Conservation (phyloP, 92 coral and sea anemone species). For the Phenganax stokvisi region DNA sequence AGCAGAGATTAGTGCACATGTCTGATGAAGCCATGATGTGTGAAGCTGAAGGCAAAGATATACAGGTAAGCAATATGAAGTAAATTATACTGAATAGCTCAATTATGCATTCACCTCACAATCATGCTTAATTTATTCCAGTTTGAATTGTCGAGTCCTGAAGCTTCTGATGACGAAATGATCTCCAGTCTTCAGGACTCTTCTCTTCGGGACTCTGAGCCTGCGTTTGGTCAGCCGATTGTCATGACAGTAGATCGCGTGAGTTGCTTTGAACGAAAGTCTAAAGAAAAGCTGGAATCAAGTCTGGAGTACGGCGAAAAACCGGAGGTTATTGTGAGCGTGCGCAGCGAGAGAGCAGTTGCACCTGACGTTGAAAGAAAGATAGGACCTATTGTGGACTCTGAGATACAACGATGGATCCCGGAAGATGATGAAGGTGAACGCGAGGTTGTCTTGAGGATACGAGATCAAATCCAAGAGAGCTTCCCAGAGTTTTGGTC, state of each 20-base stretch:
- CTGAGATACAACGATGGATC: slow-evolving; percentile 93
- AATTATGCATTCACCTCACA: neutral
- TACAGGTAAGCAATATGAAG: slow-evolving; percentile 7
- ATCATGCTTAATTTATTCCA: neutral
- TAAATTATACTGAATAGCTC: neutral
- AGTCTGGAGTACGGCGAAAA: slow-evolving; percentile 73
- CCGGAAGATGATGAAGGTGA: slow-evolving; percentile 82
- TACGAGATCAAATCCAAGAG: slow-evolving; percentile 71
- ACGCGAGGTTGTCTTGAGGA: slow-evolving; percentile 83
- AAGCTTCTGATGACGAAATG: slow-evolving; percentile 72
- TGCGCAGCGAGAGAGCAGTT: slow-evolving; percentile 61
- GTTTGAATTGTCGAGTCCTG: slow-evolving; percentile 50
- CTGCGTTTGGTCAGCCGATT: slow-evolving; percentile 44
- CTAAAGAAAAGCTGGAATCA: slow-evolving; percentile 61
- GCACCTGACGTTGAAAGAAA: slow-evolving; percentile 73
- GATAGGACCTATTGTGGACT: slow-evolving; percentile 91
- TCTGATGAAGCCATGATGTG: slow-evolving; percentile 77
- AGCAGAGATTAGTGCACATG: slow-evolving; percentile 68
- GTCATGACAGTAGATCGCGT: slow-evolving; percentile 67
- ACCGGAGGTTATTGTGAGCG: slow-evolving; percentile 64
- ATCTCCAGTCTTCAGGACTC: slow-evolving; percentile 54
- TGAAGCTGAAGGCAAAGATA: slow-evolving; percentile 23
- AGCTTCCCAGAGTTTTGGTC: slow-evolving; percentile 59
- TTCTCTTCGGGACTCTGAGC: slow-evolving; percentile 40
- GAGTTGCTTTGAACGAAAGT: slow-evolving; percentile 74